phyloP scores from a whole-genome alignment of 2,113 vertebrate species.

The Hippopotamus amphibius region DNA sequence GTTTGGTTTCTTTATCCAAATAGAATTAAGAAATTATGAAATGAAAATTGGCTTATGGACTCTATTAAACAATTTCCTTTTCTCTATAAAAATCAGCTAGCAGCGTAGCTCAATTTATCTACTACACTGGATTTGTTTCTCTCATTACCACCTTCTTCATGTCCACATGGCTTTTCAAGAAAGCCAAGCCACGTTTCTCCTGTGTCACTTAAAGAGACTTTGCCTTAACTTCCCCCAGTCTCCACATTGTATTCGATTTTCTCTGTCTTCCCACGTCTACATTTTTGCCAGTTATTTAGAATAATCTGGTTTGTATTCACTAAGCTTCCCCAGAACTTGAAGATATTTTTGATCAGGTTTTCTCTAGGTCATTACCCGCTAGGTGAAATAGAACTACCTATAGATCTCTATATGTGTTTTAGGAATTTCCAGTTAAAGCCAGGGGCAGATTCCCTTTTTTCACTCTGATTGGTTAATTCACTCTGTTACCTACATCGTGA shows the following conservation, averaged over 20 bases:
- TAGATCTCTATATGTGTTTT: background rate
- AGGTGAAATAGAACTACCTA: background rate
- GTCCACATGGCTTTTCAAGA: background rate
- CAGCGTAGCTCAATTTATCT: background rate
- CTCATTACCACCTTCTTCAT: background rate
- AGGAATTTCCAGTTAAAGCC: conserved; percentile 33
- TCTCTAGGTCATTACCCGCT: background rate
- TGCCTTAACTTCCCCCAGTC: background rate
- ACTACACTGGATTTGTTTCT: conserved; percentile 27
- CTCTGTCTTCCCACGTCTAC: background rate
- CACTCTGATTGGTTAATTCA: background rate
- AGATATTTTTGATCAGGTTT: conserved; percentile 12
- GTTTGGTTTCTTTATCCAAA: conserved; percentile 21
- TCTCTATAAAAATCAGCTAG: background rate
- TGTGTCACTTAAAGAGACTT: background rate
- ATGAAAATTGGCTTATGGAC: conserved; percentile 30
- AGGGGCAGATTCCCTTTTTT: background rate
- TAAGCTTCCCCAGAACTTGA: background rate
- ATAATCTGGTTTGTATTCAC: background rate
- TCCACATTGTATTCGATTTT: background rate
- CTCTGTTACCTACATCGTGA: background rate
- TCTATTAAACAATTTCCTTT: conserved; percentile 31
- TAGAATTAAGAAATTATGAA: conserved; percentile 30
- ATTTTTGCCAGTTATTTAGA: conserved; percentile 22
- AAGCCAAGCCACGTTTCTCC: background rate